Base-by-base conservation (phyloP, 1,140 invertebrate species). In the Eriocheir sinensis region DNA sequence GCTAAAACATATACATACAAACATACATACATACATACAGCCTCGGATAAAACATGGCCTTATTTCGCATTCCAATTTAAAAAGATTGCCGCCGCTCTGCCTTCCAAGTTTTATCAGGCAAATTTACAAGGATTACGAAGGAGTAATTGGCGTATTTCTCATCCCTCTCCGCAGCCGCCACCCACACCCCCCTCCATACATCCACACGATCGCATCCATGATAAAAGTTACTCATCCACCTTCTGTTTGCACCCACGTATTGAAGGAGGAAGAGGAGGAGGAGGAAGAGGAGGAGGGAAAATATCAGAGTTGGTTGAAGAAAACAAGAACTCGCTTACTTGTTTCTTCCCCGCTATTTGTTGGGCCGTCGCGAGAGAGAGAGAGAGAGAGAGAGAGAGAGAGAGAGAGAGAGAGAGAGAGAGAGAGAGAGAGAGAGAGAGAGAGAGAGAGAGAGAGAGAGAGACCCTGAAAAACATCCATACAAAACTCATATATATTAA, bases 31-130 rank as follows among this genome's bases (percentile, higher is more conserved):
- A 15, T 4, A 48, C 44, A 83, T 12, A 83, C 8, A 83, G 80
- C 86, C 9, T 30, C 48, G 53, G 92, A 93, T 93, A 93, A 93
- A 53, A 89, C 92, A 93, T 93, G 44, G 48, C 83, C 92, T 93
- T 93, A 93, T 93, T 93, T 93, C 85, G 85, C 89, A 93, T 93
- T 93, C 92, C 92, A 93, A 93, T 93, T 93, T 93, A 93, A 93
- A 93, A 93, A 93, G 92, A 93, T 93, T 88, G 89, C 53, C 48
- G 92, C 91, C 34, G 89, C 91, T 41, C 83, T 93, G 89, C 83
- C 83, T 88, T 89, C 83, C 92, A 93, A 93, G 92, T 93, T 93
- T 93, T 93, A 93, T 93, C 92, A 93, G 89, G 79, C 83, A 93
- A 93, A 93, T 93, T 93, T 93, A 93, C 92, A 93, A 40, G 92